Base-by-base conservation (phyloP, 1,140 invertebrate genomes). In the Bombus affinis region DNA sequence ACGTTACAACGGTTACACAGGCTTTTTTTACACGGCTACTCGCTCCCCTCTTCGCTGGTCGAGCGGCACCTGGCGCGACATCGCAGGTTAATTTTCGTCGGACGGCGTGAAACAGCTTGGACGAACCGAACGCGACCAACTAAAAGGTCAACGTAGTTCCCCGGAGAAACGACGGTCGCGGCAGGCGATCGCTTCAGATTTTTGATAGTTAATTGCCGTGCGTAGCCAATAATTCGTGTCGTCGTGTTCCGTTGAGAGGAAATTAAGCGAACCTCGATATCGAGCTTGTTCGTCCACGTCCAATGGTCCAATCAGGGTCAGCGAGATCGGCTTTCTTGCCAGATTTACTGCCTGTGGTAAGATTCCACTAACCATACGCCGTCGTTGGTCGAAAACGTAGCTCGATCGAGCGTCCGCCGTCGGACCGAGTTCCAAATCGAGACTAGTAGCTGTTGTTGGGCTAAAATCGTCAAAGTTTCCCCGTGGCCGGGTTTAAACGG, bases 291-390 rank as follows among this genome's bases (percentile, higher is more conserved):
- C 62, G 72, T 84, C 85, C 80, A 57, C 71, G 66, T 86, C 59
- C 32, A 9, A 53, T 2, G 66, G 71, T 78, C 83, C 88, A 86
- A 89, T 90, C 89, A 90, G 88, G 88, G 86, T 90, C 89, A 89
- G 89, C 89, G 89, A 88, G 89, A 90, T 90, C 89, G 74, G 66
- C 89, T 88, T 83, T 88, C 86, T 85, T 83, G 88, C 57, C 47
- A 86, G 88, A 90, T 90, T 90, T 90, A 90, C 89, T 75, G 70
- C 68, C 83, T 74, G 73, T 59, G 86, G 86, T 86, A 90, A 88
- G 83, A 88, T 90, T 90, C 81, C 89, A 86, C 88, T 88, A 89
- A 83, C 81, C 74, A 72, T 81, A 85, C 85, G 85, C 73, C 79
- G 62, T 66, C 82, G 82, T 66, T 70, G 82, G 62, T 62, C 59